Conservation (phyloP, 2,888 invertebrate genomes). For the Hypomecis punctinalis region DNA sequence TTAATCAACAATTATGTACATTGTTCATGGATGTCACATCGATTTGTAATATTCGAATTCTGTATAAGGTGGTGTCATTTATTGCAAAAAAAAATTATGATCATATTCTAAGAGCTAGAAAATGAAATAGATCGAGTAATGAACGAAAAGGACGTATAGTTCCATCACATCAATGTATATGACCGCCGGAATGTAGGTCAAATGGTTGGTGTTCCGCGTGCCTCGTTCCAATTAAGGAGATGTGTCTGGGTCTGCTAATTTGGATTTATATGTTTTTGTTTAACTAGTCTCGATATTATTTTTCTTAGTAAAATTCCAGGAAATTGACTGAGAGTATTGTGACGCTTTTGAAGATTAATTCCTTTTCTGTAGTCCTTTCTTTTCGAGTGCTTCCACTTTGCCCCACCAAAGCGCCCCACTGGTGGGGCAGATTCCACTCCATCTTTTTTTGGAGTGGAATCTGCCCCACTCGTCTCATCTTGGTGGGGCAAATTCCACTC, state of each 20-base stretch:
- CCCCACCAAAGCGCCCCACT: no score
- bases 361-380: no score
- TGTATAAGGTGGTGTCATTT: no score
- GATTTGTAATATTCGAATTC: no score
- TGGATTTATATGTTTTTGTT: slow-evolving; percentile 37
- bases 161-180: slow-evolving; percentile 21
- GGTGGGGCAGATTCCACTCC: no score
- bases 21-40: no score
- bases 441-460: no score
- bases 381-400: no score
- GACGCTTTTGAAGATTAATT: slow-evolving; percentile 2
- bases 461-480: no score
- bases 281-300: background rate
- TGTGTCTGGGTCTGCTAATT: slow-evolving; percentile 29
- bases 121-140: slow-evolving; percentile 1
- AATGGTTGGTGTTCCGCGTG: slow-evolving; percentile 54
- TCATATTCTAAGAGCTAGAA: background rate
- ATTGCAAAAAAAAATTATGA: background rate
- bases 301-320: slow-evolving; percentile 6
- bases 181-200: slow-evolving; percentile 58
- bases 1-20: no score
- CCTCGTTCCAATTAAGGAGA: slow-evolving; percentile 53
- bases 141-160: slow-evolving; percentile 24
- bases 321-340: background rate
- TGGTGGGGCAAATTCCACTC: no score